Base-by-base conservation (phyloP, 2,888 invertebrate genomes). In the Pterobdella sp. region DNA sequence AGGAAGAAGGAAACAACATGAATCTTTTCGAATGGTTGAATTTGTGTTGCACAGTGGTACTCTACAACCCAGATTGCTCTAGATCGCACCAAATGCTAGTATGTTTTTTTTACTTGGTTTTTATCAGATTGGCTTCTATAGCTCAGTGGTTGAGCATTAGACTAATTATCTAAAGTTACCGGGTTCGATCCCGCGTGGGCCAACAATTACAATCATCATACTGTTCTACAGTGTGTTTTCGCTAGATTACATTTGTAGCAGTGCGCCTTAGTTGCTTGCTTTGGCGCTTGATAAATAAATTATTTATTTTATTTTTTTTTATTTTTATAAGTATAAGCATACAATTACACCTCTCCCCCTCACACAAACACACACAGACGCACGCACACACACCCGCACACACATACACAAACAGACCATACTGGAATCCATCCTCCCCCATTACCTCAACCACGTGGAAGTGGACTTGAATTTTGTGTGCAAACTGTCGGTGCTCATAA, bases 1-100 rank as follows among this genome's bases (percentile, higher is more conserved):
- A 95, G 78, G 96, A 97, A 82, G 97, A 98, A 81, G 91, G 94
- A 71, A 96, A 96, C 83, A 93, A 94, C 87, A 95, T 97, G 72
- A 93, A 92, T 14, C 92, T 98, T 7, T 85, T 97, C 75, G 97
- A 98, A 82, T 95, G 95, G 79, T 93, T 98, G 81, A 94, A 95
- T n/a, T 88, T 97, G 73, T 97, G 97, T 82, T 95, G 98, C 0
- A 97, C 98, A 89, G 97, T 98, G 0, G 93, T 97, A 3, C 95
- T 96, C 0, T 98, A 97, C 84, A 91, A 97, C 0, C 93, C 97
- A 4, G 97, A 98, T 83, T 94, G 96, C 73, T 89, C 83, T 74
- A 81, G 87, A 56, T 85, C 85, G 75, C 83, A 84, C 76, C 87
- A 88, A 79, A 88, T 88, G 87, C 80, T 86, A 80, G 83, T 84